Base-by-base conservation (phyloP, 2,888 invertebrate species). In the Ochropleura plecta region DNA sequence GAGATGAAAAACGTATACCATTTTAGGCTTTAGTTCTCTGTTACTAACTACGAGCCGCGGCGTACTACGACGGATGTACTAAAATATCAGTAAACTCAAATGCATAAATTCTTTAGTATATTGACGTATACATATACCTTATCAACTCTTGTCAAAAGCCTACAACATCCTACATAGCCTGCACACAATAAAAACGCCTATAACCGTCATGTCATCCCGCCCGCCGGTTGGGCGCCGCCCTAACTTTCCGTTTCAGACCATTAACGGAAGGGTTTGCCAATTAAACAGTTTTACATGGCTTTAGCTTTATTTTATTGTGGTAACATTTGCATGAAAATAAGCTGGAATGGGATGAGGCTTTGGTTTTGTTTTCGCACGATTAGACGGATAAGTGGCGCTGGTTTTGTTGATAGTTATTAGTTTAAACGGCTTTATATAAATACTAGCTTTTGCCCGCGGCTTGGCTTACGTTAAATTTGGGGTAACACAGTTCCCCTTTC, bases 251-350 rank as follows among this genome's bases (percentile, higher is more conserved):
- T 79, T 83, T 71, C 75, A 78, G 77, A 70, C 87, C 81, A 87
- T 87, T 87, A 85, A 78, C 72, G 82, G 80, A 90, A 92, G 89
- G 91, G 91, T 88, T 87, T 84, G 84, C 84, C 91, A 92, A 92
- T 93, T 93, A 92, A 90, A 87, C 90, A 90, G 90, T 89, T 90
- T 92, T 90, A 90, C 90, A 89, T 81, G 87, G 88, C 79, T 83
- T 91, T 88, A 86, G 83, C 88, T 82, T 78, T 70, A 87, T 89
- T 89, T 92, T 89, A 91, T 88, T 88, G 89, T 82, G 81, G 88
- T 89, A 72, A 73, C 81, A 93, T 93, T 93, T 92, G 91, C 92
- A 93, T 93, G 87, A 91, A 86, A 92, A 91, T 89, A 82, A 80
- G 84, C 85, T 81, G 71, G 66, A 84, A 76, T 79, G 73, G 74